Evolutionary conservation across 2,888 invertebrate species (phyloP).

Genomic region (Cetonia aurata): DNA sequence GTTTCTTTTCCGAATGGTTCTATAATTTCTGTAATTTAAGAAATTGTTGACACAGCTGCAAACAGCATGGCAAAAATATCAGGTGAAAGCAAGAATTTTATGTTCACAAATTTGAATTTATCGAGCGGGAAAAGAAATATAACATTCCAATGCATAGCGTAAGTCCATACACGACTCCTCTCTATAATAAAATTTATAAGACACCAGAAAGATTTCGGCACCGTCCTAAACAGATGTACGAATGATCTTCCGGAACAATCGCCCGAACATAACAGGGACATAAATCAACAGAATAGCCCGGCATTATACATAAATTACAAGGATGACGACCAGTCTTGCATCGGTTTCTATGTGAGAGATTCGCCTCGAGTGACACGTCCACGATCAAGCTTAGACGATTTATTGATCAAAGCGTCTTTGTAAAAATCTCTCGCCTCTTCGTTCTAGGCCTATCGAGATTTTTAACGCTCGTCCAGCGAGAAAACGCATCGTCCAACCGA

Average conservation of each 20-base stretch:
- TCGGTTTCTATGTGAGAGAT: constrained; percentile 3
- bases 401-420: constrained; percentile 23
- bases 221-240: constrained; percentile 13
- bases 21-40: too few relatives aligned
- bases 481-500: constrained; percentile 20
- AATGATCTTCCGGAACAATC: neutral
- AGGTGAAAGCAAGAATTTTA: too few relatives aligned
- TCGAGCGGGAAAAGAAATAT: too few relatives aligned
- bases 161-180: too few relatives aligned
- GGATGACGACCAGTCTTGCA: constrained; percentile 18
- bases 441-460: constrained; percentile 13
- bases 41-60: too few relatives aligned
- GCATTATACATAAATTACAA: constrained; percentile 25
- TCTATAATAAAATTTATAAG: too few relatives aligned
- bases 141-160: too few relatives aligned
- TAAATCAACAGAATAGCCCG: constrained; percentile 30
- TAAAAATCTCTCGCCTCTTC: neutral
- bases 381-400: constrained; percentile 32
- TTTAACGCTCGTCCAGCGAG: constrained; percentile 20
- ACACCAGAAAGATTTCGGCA: too few relatives aligned
- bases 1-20: too few relatives aligned
- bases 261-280: constrained; percentile 16
- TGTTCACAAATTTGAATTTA: too few relatives aligned
- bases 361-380: constrained; percentile 9
- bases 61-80: too few relatives aligned